Evolutionary conservation across 2,888 invertebrate genomes (phyloP).

Genomic region (Pasiphila rectangulata): DNA sequence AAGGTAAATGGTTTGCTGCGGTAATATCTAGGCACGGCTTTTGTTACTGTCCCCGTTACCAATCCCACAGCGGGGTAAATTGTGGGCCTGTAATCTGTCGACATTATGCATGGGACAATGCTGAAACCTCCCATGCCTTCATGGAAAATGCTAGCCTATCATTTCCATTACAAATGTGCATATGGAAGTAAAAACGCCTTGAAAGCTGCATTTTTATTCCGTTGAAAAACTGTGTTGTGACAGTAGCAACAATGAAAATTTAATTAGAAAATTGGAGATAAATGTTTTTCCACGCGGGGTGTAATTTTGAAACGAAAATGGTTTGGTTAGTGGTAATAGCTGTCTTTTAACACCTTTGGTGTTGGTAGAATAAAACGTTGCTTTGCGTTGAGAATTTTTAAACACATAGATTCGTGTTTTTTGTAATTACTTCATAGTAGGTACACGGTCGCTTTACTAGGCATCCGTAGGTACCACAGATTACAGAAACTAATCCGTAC

Average conservation of each 20-base stretch:
- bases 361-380: constrained; percentile 11
- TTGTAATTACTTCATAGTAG: background rate
- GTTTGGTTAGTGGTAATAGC: constrained; percentile 20
- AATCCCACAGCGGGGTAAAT: constrained; percentile 60
- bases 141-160: constrained; percentile 68
- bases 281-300: constrained; percentile 29
- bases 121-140: constrained; percentile 63
- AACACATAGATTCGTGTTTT: background rate
- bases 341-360: constrained; percentile 20
- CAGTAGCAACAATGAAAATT: constrained; percentile 34
- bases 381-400: constrained; percentile 11
- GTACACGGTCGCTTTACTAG: background rate
- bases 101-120: constrained; percentile 69
- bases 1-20: constrained; percentile 48
- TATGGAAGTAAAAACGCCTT: constrained; percentile 11
- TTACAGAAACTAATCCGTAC: no score
- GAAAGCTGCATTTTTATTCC: constrained; percentile 50
- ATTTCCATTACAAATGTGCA: constrained; percentile 49
- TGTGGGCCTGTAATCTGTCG: constrained; percentile 46
- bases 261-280: constrained; percentile 35
- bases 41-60: constrained; percentile 66
- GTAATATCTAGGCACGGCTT: constrained; percentile 53
- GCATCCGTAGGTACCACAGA: no score
- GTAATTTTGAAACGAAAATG: constrained; percentile 27
- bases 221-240: constrained; percentile 34